Evolutionary conservation across 2,888 invertebrate species (phyloP).

Genomic region (Hypsopygia costalis): DNA sequence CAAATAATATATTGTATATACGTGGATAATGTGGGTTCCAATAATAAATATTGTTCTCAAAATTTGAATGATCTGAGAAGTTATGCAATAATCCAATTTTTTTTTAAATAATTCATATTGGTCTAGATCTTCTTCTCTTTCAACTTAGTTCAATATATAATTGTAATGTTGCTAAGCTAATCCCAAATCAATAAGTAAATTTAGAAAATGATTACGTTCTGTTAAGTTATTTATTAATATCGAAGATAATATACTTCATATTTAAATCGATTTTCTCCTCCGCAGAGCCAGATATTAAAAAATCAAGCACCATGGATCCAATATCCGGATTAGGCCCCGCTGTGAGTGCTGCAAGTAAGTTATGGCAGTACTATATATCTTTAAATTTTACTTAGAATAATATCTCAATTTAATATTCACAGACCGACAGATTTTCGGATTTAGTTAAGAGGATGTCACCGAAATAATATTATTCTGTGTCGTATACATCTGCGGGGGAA

Average conservation of each 20-base stretch:
- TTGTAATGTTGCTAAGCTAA: too few relatives aligned
- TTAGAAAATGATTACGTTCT: not conserved
- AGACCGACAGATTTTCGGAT: constrained; percentile 4
- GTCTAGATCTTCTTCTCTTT: too few relatives aligned
- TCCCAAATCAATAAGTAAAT: too few relatives aligned
- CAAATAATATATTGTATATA: too few relatives aligned
- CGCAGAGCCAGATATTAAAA: constrained; percentile 60
- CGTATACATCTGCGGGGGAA: too few relatives aligned
- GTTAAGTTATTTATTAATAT: not conserved
- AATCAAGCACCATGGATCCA: constrained; percentile 50
- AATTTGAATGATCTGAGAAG: too few relatives aligned
- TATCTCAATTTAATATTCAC: constrained; percentile 12
- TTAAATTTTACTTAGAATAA: not conserved
- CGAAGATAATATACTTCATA: not conserved
- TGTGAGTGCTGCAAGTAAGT: constrained; percentile 73
- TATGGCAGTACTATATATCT: constrained; percentile 12
- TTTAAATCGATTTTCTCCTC: constrained; percentile 19
- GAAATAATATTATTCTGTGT: too few relatives aligned
- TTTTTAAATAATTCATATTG: too few relatives aligned
- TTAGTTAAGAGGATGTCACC: not conserved
- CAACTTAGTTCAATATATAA: too few relatives aligned
- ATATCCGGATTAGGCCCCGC: constrained; percentile 68
- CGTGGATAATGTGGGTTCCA: too few relatives aligned
- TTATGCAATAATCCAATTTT: too few relatives aligned
- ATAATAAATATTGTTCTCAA: too few relatives aligned